These are phyloP conservation scores for Basileuterus tristriatus DNA, from an alignment of 2,797 vertebrate genomes.

Conservation along the genomic window DNA sequence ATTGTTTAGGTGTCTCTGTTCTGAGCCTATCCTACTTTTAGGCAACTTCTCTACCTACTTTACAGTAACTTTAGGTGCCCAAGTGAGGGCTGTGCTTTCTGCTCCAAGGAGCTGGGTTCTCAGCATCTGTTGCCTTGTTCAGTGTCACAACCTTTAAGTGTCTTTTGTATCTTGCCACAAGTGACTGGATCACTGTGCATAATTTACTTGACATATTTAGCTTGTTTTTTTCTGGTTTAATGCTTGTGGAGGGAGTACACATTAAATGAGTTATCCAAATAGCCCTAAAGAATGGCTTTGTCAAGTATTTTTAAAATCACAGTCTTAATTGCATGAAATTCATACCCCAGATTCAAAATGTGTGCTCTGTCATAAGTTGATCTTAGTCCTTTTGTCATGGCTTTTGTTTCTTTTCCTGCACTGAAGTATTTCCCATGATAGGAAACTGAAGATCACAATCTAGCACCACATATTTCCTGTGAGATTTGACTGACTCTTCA, in stretches of 20 bases:
- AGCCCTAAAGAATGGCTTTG: background rate
- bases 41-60: background rate
- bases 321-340: background rate
- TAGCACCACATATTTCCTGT: background rate
- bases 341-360: background rate
- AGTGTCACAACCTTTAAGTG: conserved; percentile 26
- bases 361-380: background rate
- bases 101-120: background rate
- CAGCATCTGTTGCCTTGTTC: conserved; percentile 39
- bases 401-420: background rate
- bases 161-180: conserved; percentile 7
- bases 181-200: conserved; percentile 45
- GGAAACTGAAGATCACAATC: background rate
- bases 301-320: background rate
- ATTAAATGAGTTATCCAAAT: background rate
- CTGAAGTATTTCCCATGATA: background rate
- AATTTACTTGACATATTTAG: conserved; percentile 49
- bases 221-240: conserved; percentile 8
- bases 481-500: background rate
- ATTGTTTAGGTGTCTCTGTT: background rate
- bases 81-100: background rate
- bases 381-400: background rate
- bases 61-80: background rate
- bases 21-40: background rate
- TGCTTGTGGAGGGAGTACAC: background rate